Evolutionary conservation across 2,797 vertebrate genomes (phyloP).

Genomic region (Cephalopachus bancanus): DNA sequence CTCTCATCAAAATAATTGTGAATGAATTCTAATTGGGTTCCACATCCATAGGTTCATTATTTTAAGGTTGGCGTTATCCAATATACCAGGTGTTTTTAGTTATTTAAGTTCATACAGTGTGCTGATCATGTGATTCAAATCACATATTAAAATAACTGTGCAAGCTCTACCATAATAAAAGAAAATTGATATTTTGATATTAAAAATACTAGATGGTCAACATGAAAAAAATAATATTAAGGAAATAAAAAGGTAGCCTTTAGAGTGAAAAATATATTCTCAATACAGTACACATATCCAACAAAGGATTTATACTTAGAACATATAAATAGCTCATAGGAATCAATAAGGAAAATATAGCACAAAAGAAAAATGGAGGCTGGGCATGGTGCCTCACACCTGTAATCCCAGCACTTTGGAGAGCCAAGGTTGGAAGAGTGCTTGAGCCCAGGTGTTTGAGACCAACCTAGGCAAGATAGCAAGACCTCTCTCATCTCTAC

Average conservation of each 20-base stretch:
- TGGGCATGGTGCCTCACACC: no score
- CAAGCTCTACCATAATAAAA: not conserved
- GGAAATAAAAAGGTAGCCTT: not conserved
- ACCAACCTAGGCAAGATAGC: no score
- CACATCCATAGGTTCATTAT: not conserved
- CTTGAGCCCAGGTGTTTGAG: no score
- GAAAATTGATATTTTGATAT: not conserved
- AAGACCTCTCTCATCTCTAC: no score
- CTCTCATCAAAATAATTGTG: slow-evolving; percentile 29
- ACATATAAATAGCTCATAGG: not conserved
- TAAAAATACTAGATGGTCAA: not conserved
- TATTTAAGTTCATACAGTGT: slow-evolving; percentile 30
- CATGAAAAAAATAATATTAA: not conserved
- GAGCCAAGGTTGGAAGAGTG: no score
- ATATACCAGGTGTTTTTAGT: slow-evolving; percentile 42
- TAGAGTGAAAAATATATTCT: not conserved
- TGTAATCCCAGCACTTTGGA: no score
- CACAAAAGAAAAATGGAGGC: not conserved
- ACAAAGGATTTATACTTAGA: not conserved
- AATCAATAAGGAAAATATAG: not conserved
- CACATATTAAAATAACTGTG: not conserved
- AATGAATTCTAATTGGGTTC: slow-evolving; percentile 22
- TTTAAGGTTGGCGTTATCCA: slow-evolving; percentile 14
- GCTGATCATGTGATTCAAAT: not conserved
- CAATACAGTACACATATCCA: not conserved